Evolutionary conservation across 2,113 vertebrate species (phyloP).

Genomic region (Eolophus roseicapilla): DNA sequence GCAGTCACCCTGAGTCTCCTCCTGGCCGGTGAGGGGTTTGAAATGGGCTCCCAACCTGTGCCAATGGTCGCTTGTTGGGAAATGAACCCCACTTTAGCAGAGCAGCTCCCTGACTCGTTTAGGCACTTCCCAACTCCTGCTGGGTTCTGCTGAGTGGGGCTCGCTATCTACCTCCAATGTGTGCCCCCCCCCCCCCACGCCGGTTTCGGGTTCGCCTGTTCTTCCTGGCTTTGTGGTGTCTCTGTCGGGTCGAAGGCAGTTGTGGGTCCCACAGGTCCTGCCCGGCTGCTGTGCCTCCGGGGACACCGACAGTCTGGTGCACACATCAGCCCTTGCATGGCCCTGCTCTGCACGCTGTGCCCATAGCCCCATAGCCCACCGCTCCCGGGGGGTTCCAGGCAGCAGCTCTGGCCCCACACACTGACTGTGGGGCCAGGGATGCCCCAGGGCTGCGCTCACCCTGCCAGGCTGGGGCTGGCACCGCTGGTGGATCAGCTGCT

Average conservation of each 20-base stretch:
- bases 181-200: background rate
- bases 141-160: background rate
- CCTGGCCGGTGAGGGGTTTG: background rate
- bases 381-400: background rate
- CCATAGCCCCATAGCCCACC: background rate
- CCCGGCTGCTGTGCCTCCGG: background rate
- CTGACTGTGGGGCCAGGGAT: background rate
- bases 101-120: background rate
- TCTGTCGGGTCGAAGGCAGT: background rate
- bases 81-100: rapidly evolving
- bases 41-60: background rate
- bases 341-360: rapidly evolving
- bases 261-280: background rate
- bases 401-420: background rate
- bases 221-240: rapidly evolving
- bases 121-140: background rate
- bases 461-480: background rate
- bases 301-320: background rate
- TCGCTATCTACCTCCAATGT: rapidly evolving
- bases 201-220: rapidly evolving
- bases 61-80: background rate
- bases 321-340: rapidly evolving
- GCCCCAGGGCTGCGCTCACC: too few species aligned
- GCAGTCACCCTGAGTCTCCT: background rate
- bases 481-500: background rate